Percentiles rank a stretch among this genome's conserved stretches.
phyloP scores from a whole-genome alignment of 2,797 vertebrate genomes.

The Corythornis leucogaster region DNA sequence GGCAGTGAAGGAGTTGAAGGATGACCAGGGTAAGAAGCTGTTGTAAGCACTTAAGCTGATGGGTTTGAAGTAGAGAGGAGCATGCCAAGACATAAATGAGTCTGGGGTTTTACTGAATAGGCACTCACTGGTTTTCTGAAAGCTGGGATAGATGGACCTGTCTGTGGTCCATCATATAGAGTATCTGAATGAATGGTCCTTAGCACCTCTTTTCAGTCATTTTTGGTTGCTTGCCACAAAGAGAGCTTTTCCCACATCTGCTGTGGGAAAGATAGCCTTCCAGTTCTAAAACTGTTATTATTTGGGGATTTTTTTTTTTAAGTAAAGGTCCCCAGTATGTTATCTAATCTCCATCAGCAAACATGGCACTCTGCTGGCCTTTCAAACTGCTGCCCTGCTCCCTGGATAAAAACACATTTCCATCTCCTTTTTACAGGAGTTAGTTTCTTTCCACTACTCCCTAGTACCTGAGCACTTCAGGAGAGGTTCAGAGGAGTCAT shows the following conservation, averaged over 20 bases:
- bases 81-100: not conserved
- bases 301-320: not conserved
- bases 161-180: constrained; percentile 22
- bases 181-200: not conserved
- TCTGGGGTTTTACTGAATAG: not conserved
- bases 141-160: constrained; percentile 1
- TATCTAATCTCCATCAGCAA: constrained; percentile 10
- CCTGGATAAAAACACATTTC: not conserved
- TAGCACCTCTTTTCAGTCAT: constrained; percentile 8
- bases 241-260: not conserved
- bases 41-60: constrained; percentile 10
- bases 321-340: not conserved
- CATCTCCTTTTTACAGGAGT: not conserved
- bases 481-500: not conserved
- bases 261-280: constrained; percentile 27
- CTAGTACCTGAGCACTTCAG: not conserved
- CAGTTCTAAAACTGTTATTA: not conserved
- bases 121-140: not conserved
- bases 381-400: not conserved
- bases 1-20: not conserved
- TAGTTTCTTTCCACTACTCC: not conserved
- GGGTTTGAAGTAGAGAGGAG: not conserved
- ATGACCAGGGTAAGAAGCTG: not conserved
- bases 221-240: constrained; percentile 38
- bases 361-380: not conserved